Evolutionary conservation across 2,888 invertebrate species (phyloP).

Genomic region (Calliphora vomitoria): DNA sequence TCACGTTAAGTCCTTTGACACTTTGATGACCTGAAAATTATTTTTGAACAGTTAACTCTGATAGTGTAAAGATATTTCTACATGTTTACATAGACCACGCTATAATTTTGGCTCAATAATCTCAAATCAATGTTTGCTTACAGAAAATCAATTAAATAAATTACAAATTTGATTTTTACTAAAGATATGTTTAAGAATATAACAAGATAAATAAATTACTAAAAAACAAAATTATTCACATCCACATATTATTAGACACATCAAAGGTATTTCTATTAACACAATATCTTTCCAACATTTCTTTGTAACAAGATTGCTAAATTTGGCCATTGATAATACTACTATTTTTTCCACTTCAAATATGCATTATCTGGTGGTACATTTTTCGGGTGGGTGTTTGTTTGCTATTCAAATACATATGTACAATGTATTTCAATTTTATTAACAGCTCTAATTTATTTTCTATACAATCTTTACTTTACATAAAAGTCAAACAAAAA

Average conservation of each 20-base stretch:
- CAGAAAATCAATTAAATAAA: constrained; percentile 5
- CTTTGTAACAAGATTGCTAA: constrained; percentile 26
- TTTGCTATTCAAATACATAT: not conserved
- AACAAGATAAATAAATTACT: constrained; percentile 6
- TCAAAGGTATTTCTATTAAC: constrained; percentile 12
- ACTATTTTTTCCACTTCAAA: not conserved
- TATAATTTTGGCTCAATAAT: too few relatives aligned
- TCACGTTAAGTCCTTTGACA: too few relatives aligned
- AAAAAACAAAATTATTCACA: not conserved
- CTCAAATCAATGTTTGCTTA: too few relatives aligned
- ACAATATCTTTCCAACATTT: not conserved
- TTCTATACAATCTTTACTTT: constrained; percentile 37
- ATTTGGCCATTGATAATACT: not conserved
- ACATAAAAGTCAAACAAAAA: constrained; percentile 2
- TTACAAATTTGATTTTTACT: not conserved
- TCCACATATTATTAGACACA: not conserved
- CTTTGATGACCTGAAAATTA: too few relatives aligned
- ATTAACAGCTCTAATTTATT: constrained; percentile 47
- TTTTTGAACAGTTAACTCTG: too few relatives aligned
- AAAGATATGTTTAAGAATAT: not conserved
- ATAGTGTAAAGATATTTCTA: too few relatives aligned
- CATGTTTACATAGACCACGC: too few relatives aligned
- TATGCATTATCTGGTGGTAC: not conserved
- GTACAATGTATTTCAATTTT: constrained; percentile 39
- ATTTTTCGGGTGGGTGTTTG: constrained; percentile 28